Base-by-base conservation (phyloP, 2,888 invertebrate species). In the Tanaodytes sp. region DNA sequence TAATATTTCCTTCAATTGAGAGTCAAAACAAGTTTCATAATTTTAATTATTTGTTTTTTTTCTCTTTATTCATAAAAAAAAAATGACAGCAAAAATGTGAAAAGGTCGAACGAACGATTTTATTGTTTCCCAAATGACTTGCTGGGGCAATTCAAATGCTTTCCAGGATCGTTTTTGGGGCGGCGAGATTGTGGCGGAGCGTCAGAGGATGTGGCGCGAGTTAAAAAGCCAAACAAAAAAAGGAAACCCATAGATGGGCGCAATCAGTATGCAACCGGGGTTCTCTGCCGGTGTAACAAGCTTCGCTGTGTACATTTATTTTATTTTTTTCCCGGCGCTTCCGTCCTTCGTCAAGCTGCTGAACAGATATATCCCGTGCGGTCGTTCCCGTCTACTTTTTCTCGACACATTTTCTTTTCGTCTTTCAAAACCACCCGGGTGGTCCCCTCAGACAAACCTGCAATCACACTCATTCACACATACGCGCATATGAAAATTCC, bases 191-290 rank as follows among this genome's bases (percentile, higher is more conserved):
- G 46, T 39, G 31, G 46, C 30, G 11, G 11, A 18, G 42, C 19
- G 18, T 49, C 52, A 58, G 58, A 43, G 43, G 43, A 57, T 63
- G 48, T 39, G 23, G 8, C 18, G 12, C 30, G 39, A 57, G 61
- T 61, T 49, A 51, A 63, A 66, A 68, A 73, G 55, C 15, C 19
- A 39, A 51, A 51, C 37, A 52, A 71, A 71, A 73, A 67, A 52
- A 51, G 27, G 20, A 42, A 49, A 64, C 63, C 51, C 63, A 63
- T 62, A 61, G 69, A 43, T 57, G 42, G 14, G 62, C 49, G 55
- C 71, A 75, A 80, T 82, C 79, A 80, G 80, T 81, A 82, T 80
- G 80, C 80, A 78, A 76, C 75, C 59, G 68, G 62, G 72, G 74
- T 77, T 73, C 70, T 72, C 49, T 66, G 39, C 48, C 51, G 68